These are phyloP conservation scores for Carassius carassius DNA, from an alignment of 2,113 vertebrate genomes.

Conservation along the genomic window DNA sequence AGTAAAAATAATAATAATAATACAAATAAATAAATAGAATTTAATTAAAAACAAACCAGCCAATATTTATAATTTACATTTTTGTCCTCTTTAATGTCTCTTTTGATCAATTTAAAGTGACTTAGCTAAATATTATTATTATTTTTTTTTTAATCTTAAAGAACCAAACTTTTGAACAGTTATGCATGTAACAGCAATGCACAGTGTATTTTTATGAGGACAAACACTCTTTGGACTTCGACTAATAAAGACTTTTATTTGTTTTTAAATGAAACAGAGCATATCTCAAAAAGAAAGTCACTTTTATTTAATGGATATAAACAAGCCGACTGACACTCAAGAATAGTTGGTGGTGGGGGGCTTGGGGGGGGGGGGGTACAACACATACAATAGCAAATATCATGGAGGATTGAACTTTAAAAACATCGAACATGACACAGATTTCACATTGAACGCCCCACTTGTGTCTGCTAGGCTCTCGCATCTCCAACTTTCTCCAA, in stretches of 20 bases:
- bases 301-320: constrained; percentile 84
- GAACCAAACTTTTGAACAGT: background rate
- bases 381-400: constrained; percentile 78
- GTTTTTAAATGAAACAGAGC: background rate
- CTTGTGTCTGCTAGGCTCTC: constrained; percentile 49
- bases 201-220: background rate
- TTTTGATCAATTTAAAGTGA: no score
- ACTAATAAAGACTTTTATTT: constrained; percentile 22
- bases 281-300: constrained; percentile 75
- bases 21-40: no score
- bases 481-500: constrained; percentile 52
- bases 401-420: constrained; percentile 59
- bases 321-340: constrained; percentile 80
- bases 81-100: no score
- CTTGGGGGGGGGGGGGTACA: constrained; percentile 64
- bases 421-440: constrained; percentile 72
- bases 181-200: background rate
- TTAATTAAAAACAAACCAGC: no score
- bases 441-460: constrained; percentile 72
- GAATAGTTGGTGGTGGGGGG: constrained; percentile 67
- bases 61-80: no score
- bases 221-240: background rate
- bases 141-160: no score
- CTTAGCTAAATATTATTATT: no score
- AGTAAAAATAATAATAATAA: no score